These are phyloP conservation scores for Gila robusta DNA, from an alignment of 2,797 vertebrate genomes.

Conservation along the genomic window DNA sequence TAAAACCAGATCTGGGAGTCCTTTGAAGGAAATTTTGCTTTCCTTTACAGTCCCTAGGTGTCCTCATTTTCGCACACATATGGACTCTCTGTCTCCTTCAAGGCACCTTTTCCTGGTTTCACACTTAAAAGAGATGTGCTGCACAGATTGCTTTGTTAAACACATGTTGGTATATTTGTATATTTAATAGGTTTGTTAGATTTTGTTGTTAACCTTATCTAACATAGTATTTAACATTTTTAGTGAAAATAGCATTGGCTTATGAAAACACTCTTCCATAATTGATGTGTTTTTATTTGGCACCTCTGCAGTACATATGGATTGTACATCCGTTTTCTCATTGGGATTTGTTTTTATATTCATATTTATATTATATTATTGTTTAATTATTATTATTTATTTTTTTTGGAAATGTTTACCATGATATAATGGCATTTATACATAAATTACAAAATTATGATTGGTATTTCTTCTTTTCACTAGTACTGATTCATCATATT, in stretches of 20 bases:
- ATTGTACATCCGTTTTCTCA: not conserved
- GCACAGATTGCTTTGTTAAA: not conserved
- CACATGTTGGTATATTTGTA: not conserved
- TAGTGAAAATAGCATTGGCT: not conserved
- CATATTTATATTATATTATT: not conserved
- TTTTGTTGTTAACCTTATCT: not conserved
- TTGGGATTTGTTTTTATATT: not conserved
- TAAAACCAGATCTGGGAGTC: conserved; percentile 65
- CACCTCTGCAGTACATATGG: too few relatives aligned
- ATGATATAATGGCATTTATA: not conserved
- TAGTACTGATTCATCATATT: too few relatives aligned
- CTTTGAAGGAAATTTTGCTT: conserved; percentile 70
- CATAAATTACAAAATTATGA: not conserved
- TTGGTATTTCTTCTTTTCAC: not conserved
- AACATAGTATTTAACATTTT: not conserved
- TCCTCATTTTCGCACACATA: conserved; percentile 47
- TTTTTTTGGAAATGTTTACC: not conserved
- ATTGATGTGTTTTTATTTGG: not conserved
- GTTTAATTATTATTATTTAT: not conserved
- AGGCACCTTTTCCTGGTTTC: not conserved
- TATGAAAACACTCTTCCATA: not conserved
- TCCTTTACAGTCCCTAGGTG: conserved; percentile 50
- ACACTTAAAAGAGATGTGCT: not conserved
- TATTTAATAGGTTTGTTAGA: not conserved
- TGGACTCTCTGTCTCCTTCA: not conserved